A percentile compares a stretch with the other conserved stretches of the same genome.
Evolutionary conservation across 2,113 vertebrate genomes (phyloP).

Genomic region (Mesoclemmys tuberculata): DNA sequence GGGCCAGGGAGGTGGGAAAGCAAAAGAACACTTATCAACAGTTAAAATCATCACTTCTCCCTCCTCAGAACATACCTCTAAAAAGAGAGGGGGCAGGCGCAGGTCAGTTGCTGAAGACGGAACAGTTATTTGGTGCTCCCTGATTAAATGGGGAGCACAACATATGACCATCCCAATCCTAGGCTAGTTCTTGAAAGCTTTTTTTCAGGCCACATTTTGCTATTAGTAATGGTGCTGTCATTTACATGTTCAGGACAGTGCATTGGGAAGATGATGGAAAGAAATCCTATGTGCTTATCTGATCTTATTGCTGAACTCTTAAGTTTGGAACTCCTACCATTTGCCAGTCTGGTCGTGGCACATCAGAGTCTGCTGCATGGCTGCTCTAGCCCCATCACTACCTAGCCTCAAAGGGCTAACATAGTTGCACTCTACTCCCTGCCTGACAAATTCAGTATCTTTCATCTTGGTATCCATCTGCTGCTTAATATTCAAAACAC

Average conservation of each 20-base stretch:
- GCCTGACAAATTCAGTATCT: background rate
- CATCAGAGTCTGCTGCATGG: background rate
- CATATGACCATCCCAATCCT: background rate
- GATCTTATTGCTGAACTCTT: background rate
- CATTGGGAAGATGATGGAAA: background rate
- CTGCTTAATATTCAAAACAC: background rate
- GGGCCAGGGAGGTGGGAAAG: background rate
- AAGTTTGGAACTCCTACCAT: no score
- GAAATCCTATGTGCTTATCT: background rate
- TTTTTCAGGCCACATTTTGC: background rate
- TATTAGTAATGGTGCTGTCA: background rate
- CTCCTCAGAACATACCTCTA: background rate
- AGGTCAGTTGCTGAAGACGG: background rate
- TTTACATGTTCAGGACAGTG: accelerated
- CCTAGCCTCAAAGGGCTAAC: background rate
- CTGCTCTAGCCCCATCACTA: background rate
- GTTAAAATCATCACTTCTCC: background rate
- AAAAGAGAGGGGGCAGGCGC: background rate
- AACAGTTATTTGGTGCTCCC: background rate
- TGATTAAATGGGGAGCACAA: background rate
- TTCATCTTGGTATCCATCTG: background rate
- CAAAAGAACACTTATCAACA: no score
- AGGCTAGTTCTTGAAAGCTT: background rate
- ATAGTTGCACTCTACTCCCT: background rate
- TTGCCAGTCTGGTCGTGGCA: background rate